These are phyloP conservation scores for Aphidius gifuensis DNA, from an alignment of 1,140 invertebrate genomes.

Conservation along the genomic window DNA sequence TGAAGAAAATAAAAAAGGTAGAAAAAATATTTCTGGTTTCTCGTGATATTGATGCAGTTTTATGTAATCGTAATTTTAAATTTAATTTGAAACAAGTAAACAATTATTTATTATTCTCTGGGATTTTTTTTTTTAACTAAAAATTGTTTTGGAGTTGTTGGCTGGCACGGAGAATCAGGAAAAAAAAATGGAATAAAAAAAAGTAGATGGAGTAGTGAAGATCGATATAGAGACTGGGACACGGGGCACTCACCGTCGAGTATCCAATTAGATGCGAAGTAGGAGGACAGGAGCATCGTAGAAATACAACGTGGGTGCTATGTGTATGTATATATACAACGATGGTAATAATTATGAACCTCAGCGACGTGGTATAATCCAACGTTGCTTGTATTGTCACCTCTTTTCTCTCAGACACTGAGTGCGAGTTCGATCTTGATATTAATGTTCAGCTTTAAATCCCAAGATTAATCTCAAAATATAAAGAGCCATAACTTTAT, in stretches of 20 bases:
- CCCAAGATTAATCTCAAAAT: too few relatives aligned
- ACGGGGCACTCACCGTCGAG: constrained; percentile 21
- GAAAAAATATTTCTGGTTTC: too few relatives aligned
- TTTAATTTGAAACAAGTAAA: too few relatives aligned
- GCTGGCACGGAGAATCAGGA: too few relatives aligned
- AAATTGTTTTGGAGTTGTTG: too few relatives aligned
- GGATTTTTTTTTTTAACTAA: too few relatives aligned
- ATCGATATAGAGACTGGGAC: constrained; percentile 21
- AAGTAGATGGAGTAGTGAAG: constrained; percentile 1
- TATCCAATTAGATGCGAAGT: constrained; percentile 35
- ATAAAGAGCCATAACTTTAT: too few relatives aligned
- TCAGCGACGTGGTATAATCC: constrained; percentile 16
- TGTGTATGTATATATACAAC: not conserved
- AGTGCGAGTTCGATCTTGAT: constrained; percentile 12
- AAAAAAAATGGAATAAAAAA: not conserved
- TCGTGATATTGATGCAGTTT: too few relatives aligned
- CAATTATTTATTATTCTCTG: too few relatives aligned
- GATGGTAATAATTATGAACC: constrained; percentile 36
- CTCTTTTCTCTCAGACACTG: constrained; percentile 13
- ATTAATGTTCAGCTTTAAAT: not conserved
- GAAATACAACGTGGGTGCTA: constrained; percentile 28
- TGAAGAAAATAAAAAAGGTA: too few relatives aligned
- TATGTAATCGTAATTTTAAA: too few relatives aligned
- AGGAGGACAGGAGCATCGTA: constrained; percentile 28
- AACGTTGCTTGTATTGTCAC: not conserved